Percentiles rank a stretch among this genome's conserved stretches.
Evolutionary conservation across 2,113 vertebrate genomes (phyloP).

Genomic region (Vimba vimba): DNA sequence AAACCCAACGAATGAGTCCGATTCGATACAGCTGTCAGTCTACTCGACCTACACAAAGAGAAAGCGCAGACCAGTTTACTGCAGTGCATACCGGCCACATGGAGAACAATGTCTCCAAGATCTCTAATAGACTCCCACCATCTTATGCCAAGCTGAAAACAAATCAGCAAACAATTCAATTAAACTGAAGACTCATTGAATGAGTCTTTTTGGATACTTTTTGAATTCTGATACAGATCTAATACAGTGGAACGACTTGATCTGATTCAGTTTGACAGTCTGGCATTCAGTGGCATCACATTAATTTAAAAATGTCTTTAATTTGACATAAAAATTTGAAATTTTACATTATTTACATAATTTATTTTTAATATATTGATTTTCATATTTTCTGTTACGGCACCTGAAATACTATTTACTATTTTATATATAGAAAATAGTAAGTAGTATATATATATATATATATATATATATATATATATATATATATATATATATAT

Average conservation of each 20-base stretch:
- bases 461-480: too few species aligned
- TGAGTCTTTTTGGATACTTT: neutral
- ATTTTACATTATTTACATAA: too few species aligned
- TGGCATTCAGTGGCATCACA: neutral
- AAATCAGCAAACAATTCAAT: slow-evolving; percentile 22
- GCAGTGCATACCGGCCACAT: slow-evolving; percentile 18
- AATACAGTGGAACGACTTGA: slow-evolving; percentile 5
- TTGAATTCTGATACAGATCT: neutral
- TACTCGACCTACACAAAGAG: slow-evolving; percentile 42
- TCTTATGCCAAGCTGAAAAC: neutral
- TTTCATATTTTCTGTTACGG: too few species aligned
- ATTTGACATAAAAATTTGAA: too few species aligned
- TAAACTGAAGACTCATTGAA: neutral
- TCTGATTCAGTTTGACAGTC: neutral
- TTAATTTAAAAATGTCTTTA: too few species aligned
- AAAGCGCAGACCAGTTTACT: neutral
- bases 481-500: too few species aligned
- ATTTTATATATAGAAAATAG: too few species aligned
- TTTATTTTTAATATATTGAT: too few species aligned
- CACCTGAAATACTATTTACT: too few species aligned
- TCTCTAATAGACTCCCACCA: neutral
- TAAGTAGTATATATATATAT: too few species aligned
- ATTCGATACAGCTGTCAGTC: slow-evolving; percentile 82
- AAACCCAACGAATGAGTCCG: slow-evolving; percentile 63
- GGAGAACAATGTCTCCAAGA: neutral